phyloP scores from a whole-genome alignment of 2,888 invertebrate species.

The Diplazon laetatorius region DNA sequence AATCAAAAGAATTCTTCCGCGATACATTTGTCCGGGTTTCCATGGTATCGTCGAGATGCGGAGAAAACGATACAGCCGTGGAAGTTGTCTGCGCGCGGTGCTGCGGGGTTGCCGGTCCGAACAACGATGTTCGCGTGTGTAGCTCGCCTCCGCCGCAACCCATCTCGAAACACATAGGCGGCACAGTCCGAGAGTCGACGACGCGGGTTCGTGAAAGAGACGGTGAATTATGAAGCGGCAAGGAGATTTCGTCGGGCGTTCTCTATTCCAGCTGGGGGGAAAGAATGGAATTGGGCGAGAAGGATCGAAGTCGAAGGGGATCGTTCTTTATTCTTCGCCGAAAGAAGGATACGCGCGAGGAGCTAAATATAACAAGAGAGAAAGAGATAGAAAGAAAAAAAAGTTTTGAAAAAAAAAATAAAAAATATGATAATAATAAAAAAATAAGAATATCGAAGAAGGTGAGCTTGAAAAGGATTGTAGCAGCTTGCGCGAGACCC shows the following conservation, averaged over 20 bases:
- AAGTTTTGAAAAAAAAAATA: background rate
- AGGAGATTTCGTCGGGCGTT: slow-evolving; percentile 39
- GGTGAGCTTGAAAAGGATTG: slow-evolving; percentile 50
- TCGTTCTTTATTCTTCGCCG: slow-evolving; percentile 62
- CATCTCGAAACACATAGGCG: slow-evolving; percentile 30
- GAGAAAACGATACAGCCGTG: background rate
- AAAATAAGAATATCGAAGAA: slow-evolving; percentile 29
- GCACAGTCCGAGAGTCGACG: slow-evolving; percentile 37
- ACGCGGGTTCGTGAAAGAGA: slow-evolving; percentile 46
- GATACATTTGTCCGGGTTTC: slow-evolving; percentile 44
- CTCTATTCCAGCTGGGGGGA: slow-evolving; percentile 30
- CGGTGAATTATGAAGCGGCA: slow-evolving; percentile 55
- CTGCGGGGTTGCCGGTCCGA: no score
- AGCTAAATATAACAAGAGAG: slow-evolving; percentile 44
- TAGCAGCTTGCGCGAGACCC: background rate
- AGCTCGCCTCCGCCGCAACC: no score
- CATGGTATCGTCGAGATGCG: background rate
- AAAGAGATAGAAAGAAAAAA: slow-evolving; percentile 8
- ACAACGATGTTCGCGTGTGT: no score
- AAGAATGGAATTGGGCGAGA: slow-evolving; percentile 39
- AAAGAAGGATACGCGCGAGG: slow-evolving; percentile 43
- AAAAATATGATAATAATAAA: slow-evolving; percentile 16
- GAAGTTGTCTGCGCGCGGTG: no score
- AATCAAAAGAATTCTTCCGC: slow-evolving; percentile 41
- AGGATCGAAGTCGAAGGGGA: slow-evolving; percentile 59